Base-by-base conservation (phyloP, 2,888 invertebrate genomes). In the Cloeon dipterum region DNA sequence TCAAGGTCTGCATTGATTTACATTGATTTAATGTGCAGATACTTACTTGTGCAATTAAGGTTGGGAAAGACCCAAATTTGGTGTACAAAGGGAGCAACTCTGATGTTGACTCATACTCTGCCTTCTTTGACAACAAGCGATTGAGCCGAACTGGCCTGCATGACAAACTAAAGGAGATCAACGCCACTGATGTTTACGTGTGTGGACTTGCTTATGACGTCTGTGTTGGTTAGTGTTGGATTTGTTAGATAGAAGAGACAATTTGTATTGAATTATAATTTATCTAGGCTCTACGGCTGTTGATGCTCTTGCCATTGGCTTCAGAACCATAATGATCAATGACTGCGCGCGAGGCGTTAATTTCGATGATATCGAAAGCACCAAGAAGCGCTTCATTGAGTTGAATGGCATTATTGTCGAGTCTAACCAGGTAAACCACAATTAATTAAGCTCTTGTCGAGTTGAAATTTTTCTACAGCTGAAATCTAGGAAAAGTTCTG, bases 61-160 rank as follows among this genome's bases (percentile, higher is more conserved):
- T 83, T 38, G 63, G 72, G 26, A 76, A 81, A 5, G 68, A 70
- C 39, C 74, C 76, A 3, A 67, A 79, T 35, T 78, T 81, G 53
- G 73, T 88, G 36, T 81, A 82, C 59, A 88, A 88, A 55, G 94
- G 94, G 26, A 85, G 81, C 2, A 82, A 89, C 58, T 78, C 93
- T 0, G 85, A 89, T 46, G 82, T 94, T 39, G 96, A 96, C 58
- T 89, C 91, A 2, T 96, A 96, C 58, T 93, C 93, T 0, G 94
- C 91, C 33, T 96, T 96, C 65, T 91, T 88, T 83, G 94, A 96
- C 61, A 96, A 96, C 60, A 82, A 83, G 59, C 86, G 85, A 57
- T 61, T 82, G 41, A 76, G 79, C 2, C 76, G 86, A 53, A 93
- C 93, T 4, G 74, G 76, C 10, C 63, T 94, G 32, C 74, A 76